phyloP scores from a whole-genome alignment of 37 sponge, comb jelly and placozoan genomes.

The Chondrilla cf. caribensis region DNA sequence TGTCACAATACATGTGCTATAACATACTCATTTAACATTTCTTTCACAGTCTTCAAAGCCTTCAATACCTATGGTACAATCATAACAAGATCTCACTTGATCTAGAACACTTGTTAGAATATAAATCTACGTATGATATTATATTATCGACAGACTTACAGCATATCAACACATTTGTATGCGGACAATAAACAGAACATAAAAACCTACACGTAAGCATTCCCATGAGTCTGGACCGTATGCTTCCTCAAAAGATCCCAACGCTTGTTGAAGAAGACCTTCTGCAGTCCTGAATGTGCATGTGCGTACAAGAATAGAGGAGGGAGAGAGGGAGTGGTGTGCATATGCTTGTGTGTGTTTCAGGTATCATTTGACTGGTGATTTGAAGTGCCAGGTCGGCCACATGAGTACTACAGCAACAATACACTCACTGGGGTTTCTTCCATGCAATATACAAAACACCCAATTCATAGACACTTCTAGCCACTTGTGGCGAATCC shows the following conservation, averaged over 20 bases:
- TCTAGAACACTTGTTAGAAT: neutral
- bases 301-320: neutral
- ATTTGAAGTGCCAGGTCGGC: too few species aligned
- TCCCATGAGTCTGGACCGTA: constrained; percentile 16
- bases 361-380: too few species aligned
- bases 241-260: neutral
- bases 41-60: neutral
- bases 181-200: too few species aligned
- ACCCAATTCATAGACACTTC: neutral
- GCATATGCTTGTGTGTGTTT: too few species aligned
- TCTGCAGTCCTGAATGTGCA: constrained; percentile 17
- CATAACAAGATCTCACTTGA: neutral
- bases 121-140: neutral
- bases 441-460: neutral
- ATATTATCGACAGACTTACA: too few species aligned
- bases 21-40: neutral
- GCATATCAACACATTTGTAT: too few species aligned
- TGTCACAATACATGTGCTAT: too few species aligned
- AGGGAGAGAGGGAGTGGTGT: too few species aligned
- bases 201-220: neutral
- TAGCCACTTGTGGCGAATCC: neutral
- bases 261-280: neutral
- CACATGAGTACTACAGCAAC: neutral
- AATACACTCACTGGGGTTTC: neutral
- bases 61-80: neutral